Evolutionary conservation across 2,113 vertebrate species (phyloP).

Genomic region (Aramus guarauna): DNA sequence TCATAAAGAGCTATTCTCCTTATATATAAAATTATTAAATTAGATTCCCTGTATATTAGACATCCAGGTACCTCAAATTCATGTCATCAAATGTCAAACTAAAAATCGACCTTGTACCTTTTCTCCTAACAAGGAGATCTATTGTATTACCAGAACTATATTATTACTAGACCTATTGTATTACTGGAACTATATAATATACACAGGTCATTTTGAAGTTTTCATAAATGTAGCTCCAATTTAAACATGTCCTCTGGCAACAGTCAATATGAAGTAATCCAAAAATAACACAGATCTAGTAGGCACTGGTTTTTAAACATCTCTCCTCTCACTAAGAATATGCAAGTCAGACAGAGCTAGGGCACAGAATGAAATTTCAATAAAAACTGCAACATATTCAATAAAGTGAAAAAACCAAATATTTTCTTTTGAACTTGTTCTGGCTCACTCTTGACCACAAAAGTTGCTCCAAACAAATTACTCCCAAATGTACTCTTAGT

Average conservation of each 20-base stretch:
- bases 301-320: neutral
- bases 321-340: neutral
- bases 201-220: neutral
- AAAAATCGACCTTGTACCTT: neutral
- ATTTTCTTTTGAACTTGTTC: neutral
- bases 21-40: neutral
- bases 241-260: neutral
- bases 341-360: neutral
- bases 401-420: neutral
- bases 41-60: neutral
- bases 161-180: neutral
- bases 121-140: neutral
- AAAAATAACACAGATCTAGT: neutral
- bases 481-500: neutral
- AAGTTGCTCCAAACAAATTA: neutral
- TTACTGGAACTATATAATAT: neutral
- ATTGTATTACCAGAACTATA: neutral
- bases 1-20: neutral
- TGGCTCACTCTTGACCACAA: neutral
- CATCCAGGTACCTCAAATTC: neutral
- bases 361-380: neutral
- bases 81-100: neutral
- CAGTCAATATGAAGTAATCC: neutral
- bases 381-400: neutral
- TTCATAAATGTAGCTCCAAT: neutral